Evolutionary conservation across 1,140 invertebrate species (phyloP), one percentile per base, ranked within the genome.

Genomic region (Trichoplusia ni): DNA sequence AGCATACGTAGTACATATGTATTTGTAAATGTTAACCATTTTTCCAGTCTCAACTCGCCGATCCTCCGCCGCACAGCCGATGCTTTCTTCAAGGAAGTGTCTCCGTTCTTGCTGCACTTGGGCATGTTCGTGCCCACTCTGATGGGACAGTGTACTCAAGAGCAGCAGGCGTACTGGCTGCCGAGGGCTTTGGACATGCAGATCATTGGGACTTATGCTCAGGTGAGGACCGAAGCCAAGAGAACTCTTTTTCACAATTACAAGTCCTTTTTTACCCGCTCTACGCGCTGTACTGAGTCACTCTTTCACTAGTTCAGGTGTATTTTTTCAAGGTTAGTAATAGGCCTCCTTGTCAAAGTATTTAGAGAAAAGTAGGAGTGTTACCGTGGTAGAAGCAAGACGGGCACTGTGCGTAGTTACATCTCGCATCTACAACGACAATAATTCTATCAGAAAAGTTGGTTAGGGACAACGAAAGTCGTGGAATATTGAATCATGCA

Each of bases 61-160:
- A 65, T 78, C 0, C 44, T 89, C 2, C 60, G 83, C 2, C 76
- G 80, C 0, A 79, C 74, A 1, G 42, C 79, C 2, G 84, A 87
- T 66, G 83, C 77, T 0, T 84, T 81, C 54, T 84, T 85, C 73
- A 86, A 82, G 27, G 83, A 89, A 9, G 77, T 83, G n/a, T 87
- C 86, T 5, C 86, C 86, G 1, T 86, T 89, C 4, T 62, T 87
- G 0, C 83, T 98, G 0, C 97, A 99, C 80, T 95, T 95, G 87
- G 95, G 96, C 0, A 98, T 99, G 97, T 99, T 99, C 77, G 92
- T 98, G 18, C 97, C 97, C 0, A 94, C 96, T 0, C 90, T 99
- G 37, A 94, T 98, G 92, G 96, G 96, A 4, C 96, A 98, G 83
- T 96, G 94, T 6, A 97, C 94, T 0, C 87, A 95, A 19, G 95